These are phyloP conservation scores for Drosophila pseudoananassae DNA, from an alignment of 1,140 invertebrate genomes.

Conservation along the genomic window DNA sequence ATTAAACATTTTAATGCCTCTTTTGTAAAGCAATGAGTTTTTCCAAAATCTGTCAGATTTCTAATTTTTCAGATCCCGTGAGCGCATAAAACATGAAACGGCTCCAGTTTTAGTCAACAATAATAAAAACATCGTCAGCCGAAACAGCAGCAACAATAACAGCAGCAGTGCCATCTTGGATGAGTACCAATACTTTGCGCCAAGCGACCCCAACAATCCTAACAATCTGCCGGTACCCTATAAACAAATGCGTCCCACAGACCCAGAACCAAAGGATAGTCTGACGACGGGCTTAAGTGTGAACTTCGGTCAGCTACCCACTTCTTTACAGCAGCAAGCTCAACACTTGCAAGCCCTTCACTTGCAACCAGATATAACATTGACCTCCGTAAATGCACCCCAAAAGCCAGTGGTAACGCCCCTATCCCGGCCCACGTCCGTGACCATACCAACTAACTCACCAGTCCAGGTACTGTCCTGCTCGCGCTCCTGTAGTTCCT, in stretches of 20 bases:
- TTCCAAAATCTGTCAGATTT: neutral
- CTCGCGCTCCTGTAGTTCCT: slow-evolving; percentile 71
- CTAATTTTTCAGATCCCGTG: slow-evolving; percentile 64
- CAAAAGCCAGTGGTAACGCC: slow-evolving; percentile 32
- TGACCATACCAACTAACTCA: slow-evolving; percentile 1
- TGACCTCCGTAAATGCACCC: slow-evolving; percentile 42
- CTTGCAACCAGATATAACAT: slow-evolving; percentile 63
- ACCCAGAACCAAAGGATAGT: neutral
- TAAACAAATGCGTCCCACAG: neutral
- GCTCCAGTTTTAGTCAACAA: neutral
- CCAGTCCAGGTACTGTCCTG: slow-evolving; percentile 44
- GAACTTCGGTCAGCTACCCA: slow-evolving; percentile 52
- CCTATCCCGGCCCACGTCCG: slow-evolving; percentile 1
- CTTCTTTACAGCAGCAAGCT: slow-evolving; percentile 52
- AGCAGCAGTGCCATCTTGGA: slow-evolving; percentile 60
- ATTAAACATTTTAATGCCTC: neutral
- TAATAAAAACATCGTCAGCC: slow-evolving; percentile 35
- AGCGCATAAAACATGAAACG: slow-evolving; percentile 59
- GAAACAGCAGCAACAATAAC: slow-evolving; percentile 52
- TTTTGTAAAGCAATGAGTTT: neutral
- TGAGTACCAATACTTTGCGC: slow-evolving; percentile 81
- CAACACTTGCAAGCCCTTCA: slow-evolving; percentile 65
- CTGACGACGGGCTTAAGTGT: neutral
- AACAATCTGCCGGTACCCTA: slow-evolving; percentile 56
- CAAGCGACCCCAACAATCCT: slow-evolving; percentile 79